phyloP scores from a whole-genome alignment of 2,888 invertebrate genomes.

The Pachydiplax longipennis region DNA sequence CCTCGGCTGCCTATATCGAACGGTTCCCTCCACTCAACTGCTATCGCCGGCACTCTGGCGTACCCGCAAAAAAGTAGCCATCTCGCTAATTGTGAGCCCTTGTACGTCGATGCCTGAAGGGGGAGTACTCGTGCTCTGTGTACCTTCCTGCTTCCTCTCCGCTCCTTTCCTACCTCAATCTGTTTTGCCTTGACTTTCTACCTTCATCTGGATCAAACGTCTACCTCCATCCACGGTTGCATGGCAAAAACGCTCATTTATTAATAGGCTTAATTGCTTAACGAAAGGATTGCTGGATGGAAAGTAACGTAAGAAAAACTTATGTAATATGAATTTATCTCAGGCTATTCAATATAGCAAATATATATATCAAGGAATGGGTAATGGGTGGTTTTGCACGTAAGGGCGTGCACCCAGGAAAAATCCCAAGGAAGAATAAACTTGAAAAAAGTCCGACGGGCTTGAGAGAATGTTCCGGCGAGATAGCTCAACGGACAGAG shows the following conservation, averaged over 20 bases:
- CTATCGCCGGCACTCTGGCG: not conserved
- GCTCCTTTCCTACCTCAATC: not conserved
- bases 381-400: too few relatives aligned
- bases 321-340: too few relatives aligned
- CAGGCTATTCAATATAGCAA: too few relatives aligned
- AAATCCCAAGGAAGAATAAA: too few relatives aligned
- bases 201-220: not conserved
- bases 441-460: too few relatives aligned
- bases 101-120: slow-evolving; percentile 18
- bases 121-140: not conserved
- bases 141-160: not conserved
- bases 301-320: too few relatives aligned
- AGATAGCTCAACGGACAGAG: too few relatives aligned
- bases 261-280: too few relatives aligned
- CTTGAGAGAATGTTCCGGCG: too few relatives aligned
- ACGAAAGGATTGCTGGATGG: too few relatives aligned
- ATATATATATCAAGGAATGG: too few relatives aligned
- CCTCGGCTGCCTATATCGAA: not conserved
- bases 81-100: slow-evolving; percentile 34
- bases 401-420: too few relatives aligned
- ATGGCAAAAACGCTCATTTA: not conserved
- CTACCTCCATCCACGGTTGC: not conserved
- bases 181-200: not conserved
- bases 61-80: slow-evolving; percentile 17
- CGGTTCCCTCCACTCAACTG: not conserved